Evolutionary conservation across 1,140 invertebrate species (phyloP).

Genomic region (Lutraria rhynchaena): DNA sequence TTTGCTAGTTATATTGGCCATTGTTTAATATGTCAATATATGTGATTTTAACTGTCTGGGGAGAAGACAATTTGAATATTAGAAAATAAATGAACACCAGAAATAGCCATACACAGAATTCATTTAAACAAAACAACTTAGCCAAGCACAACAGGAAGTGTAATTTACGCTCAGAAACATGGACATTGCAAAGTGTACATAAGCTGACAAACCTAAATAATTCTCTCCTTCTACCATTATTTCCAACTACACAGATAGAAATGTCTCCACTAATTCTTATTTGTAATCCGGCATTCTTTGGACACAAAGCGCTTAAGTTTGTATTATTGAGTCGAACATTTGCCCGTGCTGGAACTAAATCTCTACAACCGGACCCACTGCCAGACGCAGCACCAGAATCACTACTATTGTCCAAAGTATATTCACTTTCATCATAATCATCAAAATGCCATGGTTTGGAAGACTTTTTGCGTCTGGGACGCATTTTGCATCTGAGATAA

Average conservation of each 20-base stretch:
- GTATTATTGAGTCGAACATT: neutral
- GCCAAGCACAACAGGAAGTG: too few relatives aligned
- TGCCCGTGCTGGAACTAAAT: neutral
- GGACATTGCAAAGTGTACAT: too few relatives aligned
- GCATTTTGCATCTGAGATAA: conserved; percentile 21
- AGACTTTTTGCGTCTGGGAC: conserved; percentile 31
- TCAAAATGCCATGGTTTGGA: conserved; percentile 56
- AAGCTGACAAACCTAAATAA: conserved; percentile 53
- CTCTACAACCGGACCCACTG: neutral
- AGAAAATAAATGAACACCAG: too few relatives aligned
- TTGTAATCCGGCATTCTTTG: conserved; percentile 50
- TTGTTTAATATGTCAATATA: too few relatives aligned
- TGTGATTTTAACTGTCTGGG: too few relatives aligned
- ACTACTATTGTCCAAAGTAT: conserved; percentile 39
- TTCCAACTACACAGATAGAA: conserved; percentile 50
- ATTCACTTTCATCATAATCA: conserved; percentile 61
- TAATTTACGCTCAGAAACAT: too few relatives aligned
- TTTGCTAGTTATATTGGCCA: too few relatives aligned
- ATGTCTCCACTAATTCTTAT: conserved; percentile 55
- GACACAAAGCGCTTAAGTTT: conserved; percentile 34
- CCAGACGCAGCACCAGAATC: conserved; percentile 13
- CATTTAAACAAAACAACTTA: too few relatives aligned
- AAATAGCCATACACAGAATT: too few relatives aligned
- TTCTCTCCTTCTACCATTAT: conserved; percentile 52
- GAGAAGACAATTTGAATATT: too few relatives aligned